phyloP scores from a whole-genome alignment of 1,140 invertebrate species.

The Himalopsyche phryganea region DNA sequence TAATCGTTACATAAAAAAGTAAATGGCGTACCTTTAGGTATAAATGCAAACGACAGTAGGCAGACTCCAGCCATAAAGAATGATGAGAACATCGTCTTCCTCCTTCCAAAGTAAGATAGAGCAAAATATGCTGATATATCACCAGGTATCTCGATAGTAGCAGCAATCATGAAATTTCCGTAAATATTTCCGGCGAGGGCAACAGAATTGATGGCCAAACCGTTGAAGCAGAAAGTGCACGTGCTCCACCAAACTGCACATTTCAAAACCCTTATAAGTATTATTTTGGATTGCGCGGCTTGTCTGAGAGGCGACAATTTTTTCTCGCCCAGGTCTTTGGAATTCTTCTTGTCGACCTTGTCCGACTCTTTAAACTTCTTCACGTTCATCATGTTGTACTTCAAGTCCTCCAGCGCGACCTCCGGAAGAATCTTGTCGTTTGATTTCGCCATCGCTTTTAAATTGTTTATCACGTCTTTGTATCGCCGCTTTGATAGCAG shows the following conservation, averaged over 20 bases:
- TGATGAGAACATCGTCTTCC: conserved; percentile 55
- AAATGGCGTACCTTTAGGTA: conserved; percentile 21
- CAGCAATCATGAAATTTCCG: conserved; percentile 67
- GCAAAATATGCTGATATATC: conserved; percentile 63
- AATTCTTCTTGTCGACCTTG: conserved; percentile 23
- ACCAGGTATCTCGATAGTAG: conserved; percentile 66
- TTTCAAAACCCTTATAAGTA: conserved; percentile 56
- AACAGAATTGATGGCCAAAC: conserved; percentile 73
- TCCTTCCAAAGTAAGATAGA: conserved; percentile 62
- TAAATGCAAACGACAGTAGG: conserved; percentile 17
- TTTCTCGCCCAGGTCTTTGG: conserved; percentile 8
- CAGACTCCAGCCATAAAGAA: conserved; percentile 58
- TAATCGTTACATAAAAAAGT: no score
- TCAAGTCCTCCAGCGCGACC: conserved; percentile 51
- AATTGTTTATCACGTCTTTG: conserved; percentile 58
- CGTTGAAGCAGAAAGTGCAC: conserved; percentile 76
- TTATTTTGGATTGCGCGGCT: conserved; percentile 51
- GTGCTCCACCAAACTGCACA: conserved; percentile 68
- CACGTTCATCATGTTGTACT: conserved; percentile 29
- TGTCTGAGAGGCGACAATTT: conserved; percentile 40
- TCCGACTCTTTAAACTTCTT: conserved; percentile 1
- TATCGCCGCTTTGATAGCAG: conserved; percentile 61
- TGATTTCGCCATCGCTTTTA: conserved; percentile 59
- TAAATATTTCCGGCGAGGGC: conserved; percentile 69
- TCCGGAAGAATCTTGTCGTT: conserved; percentile 62